Percentiles rank a stretch among this genome's conserved stretches.
phyloP scores from a whole-genome alignment of 2,113 vertebrate species.

The Gymnorhina tibicen region DNA sequence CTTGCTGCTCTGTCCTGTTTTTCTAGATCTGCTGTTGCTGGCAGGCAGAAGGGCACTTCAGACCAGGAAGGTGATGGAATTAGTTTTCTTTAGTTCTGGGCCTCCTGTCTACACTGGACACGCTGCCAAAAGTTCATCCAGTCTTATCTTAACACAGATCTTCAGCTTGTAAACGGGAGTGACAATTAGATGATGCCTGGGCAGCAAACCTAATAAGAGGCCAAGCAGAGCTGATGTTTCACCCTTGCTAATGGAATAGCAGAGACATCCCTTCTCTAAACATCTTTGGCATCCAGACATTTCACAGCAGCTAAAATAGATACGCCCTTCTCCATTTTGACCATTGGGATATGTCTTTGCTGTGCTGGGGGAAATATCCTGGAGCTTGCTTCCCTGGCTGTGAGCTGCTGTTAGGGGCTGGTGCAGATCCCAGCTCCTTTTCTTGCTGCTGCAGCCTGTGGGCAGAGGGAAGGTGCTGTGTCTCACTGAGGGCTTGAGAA shows the following conservation, averaged over 20 bases:
- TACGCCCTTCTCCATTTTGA: neutral
- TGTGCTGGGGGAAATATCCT: neutral
- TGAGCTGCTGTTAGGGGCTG: neutral
- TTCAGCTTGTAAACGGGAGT: neutral
- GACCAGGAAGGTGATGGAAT: neutral
- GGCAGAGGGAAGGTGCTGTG: neutral
- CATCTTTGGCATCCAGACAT: neutral
- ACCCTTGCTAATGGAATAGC: neutral
- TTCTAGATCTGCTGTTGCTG: neutral
- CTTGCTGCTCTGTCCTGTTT: neutral
- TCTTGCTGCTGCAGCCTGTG: neutral
- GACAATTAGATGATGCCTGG: slow-evolving; percentile 24
- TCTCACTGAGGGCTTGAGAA: neutral
- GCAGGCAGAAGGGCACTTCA: neutral
- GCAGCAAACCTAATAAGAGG: neutral
- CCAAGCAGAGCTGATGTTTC: slow-evolving; percentile 7
- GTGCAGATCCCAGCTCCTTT: neutral
- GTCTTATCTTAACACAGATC: neutral
- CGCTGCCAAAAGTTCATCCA: neutral
- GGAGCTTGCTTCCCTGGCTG: neutral
- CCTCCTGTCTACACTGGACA: neutral
- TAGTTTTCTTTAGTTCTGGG: neutral
- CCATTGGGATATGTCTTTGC: neutral
- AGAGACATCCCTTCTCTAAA: slow-evolving; percentile 1
- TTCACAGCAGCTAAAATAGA: neutral